Conservation (phyloP, 2,888 invertebrate species). For the Mythimna loreyi region DNA sequence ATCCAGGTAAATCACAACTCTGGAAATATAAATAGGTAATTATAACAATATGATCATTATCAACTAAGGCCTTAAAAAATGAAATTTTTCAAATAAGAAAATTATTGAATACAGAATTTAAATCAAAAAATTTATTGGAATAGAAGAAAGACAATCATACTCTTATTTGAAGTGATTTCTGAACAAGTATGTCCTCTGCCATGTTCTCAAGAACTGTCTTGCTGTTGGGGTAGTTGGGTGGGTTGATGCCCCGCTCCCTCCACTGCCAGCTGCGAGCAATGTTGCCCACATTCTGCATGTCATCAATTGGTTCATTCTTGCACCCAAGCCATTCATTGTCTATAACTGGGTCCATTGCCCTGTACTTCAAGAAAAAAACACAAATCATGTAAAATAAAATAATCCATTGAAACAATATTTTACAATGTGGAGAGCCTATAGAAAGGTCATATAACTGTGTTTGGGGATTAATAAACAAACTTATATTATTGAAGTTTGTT, state of each 20-base stretch:
- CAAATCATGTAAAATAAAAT: neutral
- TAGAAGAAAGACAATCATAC: slow-evolving; percentile 78
- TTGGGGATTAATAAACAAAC: neutral
- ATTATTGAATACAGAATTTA: neutral
- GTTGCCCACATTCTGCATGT: slow-evolving; percentile 80
- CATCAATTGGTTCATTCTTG: slow-evolving; percentile 84
- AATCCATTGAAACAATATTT: neutral
- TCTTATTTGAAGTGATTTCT: slow-evolving; percentile 91
- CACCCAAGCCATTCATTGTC: slow-evolving; percentile 85
- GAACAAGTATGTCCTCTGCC: slow-evolving; percentile 92
- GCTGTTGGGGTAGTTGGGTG: slow-evolving; percentile 81
- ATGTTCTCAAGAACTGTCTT: slow-evolving; percentile 90
- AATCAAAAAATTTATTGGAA: slow-evolving; percentile 4
- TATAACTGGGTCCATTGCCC: slow-evolving; percentile 85
- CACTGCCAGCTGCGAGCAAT: slow-evolving; percentile 87
- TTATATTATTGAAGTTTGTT: neutral
- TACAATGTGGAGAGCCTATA: neutral
- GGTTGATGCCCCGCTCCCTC: slow-evolving; percentile 84
- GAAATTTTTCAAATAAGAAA: neutral
- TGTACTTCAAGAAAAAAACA: slow-evolving; percentile 40
- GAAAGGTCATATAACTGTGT: neutral
- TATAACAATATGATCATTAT: neutral
- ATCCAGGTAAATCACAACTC: slow-evolving; percentile 94
- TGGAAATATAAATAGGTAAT: slow-evolving; percentile 80
- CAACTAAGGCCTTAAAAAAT: neutral